A percentile compares a stretch with the other conserved stretches of the same genome.
phyloP scores from a whole-genome alignment of 2,113 vertebrate species.

The Castor canadensis region DNA sequence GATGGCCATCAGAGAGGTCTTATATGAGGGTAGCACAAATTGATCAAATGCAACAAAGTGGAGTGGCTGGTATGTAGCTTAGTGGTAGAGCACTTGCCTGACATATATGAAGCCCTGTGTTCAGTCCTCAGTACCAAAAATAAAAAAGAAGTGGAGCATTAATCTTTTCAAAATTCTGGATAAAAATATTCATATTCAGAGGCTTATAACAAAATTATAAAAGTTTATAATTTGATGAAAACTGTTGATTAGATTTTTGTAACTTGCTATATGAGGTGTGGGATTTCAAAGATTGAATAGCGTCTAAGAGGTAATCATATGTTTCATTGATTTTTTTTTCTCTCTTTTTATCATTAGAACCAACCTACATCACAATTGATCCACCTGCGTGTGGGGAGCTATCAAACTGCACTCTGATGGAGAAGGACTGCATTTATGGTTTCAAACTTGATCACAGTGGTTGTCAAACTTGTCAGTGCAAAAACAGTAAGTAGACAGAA shows the following conservation, averaged over 20 bases:
- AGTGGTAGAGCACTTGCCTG: no score
- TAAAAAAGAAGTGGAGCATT: neutral
- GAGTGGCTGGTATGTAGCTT: no score
- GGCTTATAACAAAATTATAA: neutral
- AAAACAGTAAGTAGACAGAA: slow-evolving; percentile 88
- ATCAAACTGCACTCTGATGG: slow-evolving; percentile 89
- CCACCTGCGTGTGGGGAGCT: slow-evolving; percentile 88
- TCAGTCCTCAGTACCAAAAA: neutral
- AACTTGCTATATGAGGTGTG: neutral
- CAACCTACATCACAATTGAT: slow-evolving; percentile 93
- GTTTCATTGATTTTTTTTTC: slow-evolving; percentile 56
- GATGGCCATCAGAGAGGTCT: neutral
- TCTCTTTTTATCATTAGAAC: slow-evolving; percentile 80
- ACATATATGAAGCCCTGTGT: neutral
- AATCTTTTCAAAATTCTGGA: neutral
- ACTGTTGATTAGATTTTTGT: slow-evolving; percentile 5
- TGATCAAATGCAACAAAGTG: neutral
- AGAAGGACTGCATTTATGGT: slow-evolving; percentile 89
- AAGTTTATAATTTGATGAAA: slow-evolving; percentile 38
- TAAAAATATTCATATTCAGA: neutral
- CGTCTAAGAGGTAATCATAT: slow-evolving; percentile 42
- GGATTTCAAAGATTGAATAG: slow-evolving; percentile 40
- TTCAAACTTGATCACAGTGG: slow-evolving; percentile 88
- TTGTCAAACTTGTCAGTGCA: slow-evolving; percentile 91
- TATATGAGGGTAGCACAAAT: neutral